Conservation (phyloP, 2,113 vertebrate species). For the Onychorhynchus coronatus region DNA sequence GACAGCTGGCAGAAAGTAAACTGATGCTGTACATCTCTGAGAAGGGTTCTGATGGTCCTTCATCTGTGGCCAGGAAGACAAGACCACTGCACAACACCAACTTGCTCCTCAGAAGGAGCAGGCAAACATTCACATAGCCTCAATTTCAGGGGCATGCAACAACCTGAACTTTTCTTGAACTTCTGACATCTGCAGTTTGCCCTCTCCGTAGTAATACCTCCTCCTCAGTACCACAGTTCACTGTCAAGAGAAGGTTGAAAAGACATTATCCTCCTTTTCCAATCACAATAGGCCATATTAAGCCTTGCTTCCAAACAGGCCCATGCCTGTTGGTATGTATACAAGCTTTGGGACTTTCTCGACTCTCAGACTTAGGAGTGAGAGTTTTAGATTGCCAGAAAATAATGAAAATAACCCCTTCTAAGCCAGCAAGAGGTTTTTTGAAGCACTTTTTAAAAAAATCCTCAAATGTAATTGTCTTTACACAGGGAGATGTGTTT, state of each 20-base stretch:
- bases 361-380: neutral
- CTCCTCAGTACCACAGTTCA: neutral
- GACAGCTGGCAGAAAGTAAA: neutral
- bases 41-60: neutral
- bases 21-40: rapidly evolving
- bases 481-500: neutral
- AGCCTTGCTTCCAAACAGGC: neutral
- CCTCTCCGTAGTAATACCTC: neutral
- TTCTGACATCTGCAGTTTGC: neutral
- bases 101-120: neutral
- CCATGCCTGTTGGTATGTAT: rapidly evolving
- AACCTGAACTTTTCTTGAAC: neutral
- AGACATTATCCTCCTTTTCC: neutral
- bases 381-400: neutral
- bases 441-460: neutral
- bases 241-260: neutral
- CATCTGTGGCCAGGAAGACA: neutral
- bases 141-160: neutral
- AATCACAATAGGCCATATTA: neutral
- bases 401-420: neutral
- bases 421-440: neutral
- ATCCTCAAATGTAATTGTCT: neutral
- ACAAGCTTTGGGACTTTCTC: neutral
- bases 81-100: neutral
- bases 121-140: neutral